Conservation (phyloP, 2,113 vertebrate species). For the Zapus hudsonius region DNA sequence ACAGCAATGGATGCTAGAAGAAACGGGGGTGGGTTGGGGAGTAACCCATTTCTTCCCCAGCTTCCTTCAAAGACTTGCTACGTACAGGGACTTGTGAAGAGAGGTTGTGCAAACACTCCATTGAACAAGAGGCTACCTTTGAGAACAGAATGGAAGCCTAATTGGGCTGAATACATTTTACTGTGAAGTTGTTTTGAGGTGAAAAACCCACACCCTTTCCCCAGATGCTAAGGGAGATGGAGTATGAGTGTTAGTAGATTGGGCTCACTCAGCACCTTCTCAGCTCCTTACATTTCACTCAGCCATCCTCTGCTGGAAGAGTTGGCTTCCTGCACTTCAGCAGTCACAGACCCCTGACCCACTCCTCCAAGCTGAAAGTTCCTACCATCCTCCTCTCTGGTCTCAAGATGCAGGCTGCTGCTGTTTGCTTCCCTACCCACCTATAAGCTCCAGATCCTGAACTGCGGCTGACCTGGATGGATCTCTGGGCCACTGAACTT, state of each 20-base stretch:
- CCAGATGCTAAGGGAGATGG: background rate
- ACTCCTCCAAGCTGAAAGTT: background rate
- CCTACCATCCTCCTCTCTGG: background rate
- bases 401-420: background rate
- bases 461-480: too few relatives aligned
- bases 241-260: background rate
- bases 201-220: background rate
- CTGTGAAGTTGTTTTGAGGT: background rate
- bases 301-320: background rate
- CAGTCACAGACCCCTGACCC: background rate
- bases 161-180: background rate
- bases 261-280: background rate
- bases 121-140: background rate
- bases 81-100: background rate
- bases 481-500: background rate
- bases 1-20: background rate
- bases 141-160: background rate
- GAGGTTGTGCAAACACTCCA: background rate
- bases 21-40: background rate
- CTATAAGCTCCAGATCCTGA: background rate
- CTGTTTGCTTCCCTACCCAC: background rate
- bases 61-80: background rate
- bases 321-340: background rate
- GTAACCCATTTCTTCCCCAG: background rate
- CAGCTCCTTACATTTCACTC: rapidly evolving